These are phyloP conservation scores for Ictidomys tridecemlineatus DNA, from an alignment of 2,113 vertebrate genomes.

Conservation along the genomic window DNA sequence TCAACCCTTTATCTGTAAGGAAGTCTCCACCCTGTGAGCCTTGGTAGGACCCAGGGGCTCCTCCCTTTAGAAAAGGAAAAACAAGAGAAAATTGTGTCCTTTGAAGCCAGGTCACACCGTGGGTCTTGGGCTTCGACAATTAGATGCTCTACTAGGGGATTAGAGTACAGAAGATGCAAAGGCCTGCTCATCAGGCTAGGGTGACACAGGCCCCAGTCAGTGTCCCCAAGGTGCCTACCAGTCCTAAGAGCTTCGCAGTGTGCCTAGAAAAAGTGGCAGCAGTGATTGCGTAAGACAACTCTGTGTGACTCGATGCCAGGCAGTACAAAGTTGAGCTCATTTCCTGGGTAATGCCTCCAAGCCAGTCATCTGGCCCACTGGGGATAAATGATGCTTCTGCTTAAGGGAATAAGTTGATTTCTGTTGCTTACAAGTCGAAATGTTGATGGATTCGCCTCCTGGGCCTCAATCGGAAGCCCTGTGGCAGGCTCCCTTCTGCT, in stretches of 20 bases:
- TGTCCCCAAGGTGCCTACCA: background rate
- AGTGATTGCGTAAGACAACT: accelerated
- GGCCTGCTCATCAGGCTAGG: background rate
- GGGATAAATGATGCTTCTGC: background rate
- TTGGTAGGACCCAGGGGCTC: background rate
- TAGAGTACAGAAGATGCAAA: background rate
- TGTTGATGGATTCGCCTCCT: background rate
- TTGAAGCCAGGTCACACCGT: background rate
- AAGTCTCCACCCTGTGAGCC: background rate
- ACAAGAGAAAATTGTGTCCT: background rate
- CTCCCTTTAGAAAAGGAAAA: background rate
- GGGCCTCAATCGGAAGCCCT: background rate
- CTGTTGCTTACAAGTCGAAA: background rate
- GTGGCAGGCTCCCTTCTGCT: background rate
- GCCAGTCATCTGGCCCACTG: too few relatives aligned
- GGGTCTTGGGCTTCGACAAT: background rate
- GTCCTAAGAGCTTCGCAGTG: background rate
- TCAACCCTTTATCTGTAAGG: background rate
- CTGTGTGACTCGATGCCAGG: background rate
- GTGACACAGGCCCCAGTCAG: too few relatives aligned
- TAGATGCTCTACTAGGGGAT: background rate
- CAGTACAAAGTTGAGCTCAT: background rate
- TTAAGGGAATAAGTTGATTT: background rate
- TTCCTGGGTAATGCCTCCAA: background rate
- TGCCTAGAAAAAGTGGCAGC: background rate